Evolutionary conservation across 2,797 vertebrate species (phyloP).

Genomic region (Phataginus tricuspis): DNA sequence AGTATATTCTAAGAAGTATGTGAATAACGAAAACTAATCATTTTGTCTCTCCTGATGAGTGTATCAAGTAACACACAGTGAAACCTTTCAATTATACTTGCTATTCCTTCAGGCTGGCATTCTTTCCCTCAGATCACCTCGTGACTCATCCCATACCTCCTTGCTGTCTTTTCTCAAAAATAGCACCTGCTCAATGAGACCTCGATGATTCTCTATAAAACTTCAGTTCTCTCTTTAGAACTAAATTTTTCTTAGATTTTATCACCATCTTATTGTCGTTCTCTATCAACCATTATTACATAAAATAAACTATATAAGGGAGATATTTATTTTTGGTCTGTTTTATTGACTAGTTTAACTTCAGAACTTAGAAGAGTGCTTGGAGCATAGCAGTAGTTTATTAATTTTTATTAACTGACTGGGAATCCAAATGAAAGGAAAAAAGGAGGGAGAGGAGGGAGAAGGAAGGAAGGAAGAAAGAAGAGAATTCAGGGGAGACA

Average conservation of each 20-base stretch:
- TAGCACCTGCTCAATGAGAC: neutral
- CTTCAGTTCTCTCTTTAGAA: neutral
- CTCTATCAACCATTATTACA: neutral
- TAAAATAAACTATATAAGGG: neutral
- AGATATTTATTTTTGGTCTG: neutral
- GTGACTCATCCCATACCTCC: neutral
- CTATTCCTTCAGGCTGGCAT: accelerated
- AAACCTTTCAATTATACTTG: accelerated
- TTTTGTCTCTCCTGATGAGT: neutral
- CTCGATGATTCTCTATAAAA: neutral
- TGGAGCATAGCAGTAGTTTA: neutral
- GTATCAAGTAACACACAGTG: too few species aligned
- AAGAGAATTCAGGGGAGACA: neutral
- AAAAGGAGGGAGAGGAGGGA: neutral
- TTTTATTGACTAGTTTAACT: neutral
- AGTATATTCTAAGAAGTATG: neutral
- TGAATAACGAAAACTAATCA: neutral
- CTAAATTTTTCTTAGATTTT: neutral
- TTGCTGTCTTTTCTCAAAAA: neutral
- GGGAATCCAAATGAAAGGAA: too few species aligned
- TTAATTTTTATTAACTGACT: neutral
- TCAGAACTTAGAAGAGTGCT: neutral
- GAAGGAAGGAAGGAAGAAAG: neutral
- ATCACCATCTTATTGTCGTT: neutral
- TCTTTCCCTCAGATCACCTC: accelerated